Base-by-base conservation (phyloP, 2,113 vertebrate genomes). In the Sander vitreus region DNA sequence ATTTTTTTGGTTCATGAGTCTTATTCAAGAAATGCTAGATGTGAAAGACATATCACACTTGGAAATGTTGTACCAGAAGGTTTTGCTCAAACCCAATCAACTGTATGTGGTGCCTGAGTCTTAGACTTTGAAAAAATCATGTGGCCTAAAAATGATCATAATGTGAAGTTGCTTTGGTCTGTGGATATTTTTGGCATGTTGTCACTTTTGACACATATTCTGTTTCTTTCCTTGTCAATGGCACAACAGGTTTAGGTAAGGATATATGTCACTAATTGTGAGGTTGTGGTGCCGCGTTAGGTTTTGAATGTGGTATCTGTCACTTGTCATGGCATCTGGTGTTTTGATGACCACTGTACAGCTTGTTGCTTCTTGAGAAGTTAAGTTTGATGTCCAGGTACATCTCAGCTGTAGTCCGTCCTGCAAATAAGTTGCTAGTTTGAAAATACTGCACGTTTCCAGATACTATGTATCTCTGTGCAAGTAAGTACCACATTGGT, bases 241-340 rank as follows among this genome's bases (percentile, higher is more conserved):
- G 78, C 60, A 33, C 68, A 58, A 53, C 93, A 96, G 95, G 92
- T 94, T 92, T 92, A 94, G 95, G 95, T 95, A 94, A 95, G 94
- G 69, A 88, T 73, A 54, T 55, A 60, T 83, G 66, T 87, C 70
- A 74, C 55, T 73, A 58, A 58, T 57, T 69, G 76, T 83, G 63
- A 68, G 45, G 72, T 86, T 36, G 74, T 79, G 58, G 63, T 53
- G 71, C 64, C 60, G 82, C 51, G 50, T 88, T 76, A 68, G 33
- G 47, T 21, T 80, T 75, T 82, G 3, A 59, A 59, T 85, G 76
- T 89, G 45, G 36, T 86, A 50, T 68, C 59, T 80, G 80, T 87
- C 77, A 50, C 83, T 64, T 80, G 33, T 85, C 76, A 51, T 62
- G 69, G 60, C 82, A 59, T 73, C 72, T 21, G 11, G 81, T 80